A percentile compares a stretch with the other conserved stretches of the same genome.
phyloP scores from a whole-genome alignment of 2,888 invertebrate species.

The Diarsia dahlii region DNA sequence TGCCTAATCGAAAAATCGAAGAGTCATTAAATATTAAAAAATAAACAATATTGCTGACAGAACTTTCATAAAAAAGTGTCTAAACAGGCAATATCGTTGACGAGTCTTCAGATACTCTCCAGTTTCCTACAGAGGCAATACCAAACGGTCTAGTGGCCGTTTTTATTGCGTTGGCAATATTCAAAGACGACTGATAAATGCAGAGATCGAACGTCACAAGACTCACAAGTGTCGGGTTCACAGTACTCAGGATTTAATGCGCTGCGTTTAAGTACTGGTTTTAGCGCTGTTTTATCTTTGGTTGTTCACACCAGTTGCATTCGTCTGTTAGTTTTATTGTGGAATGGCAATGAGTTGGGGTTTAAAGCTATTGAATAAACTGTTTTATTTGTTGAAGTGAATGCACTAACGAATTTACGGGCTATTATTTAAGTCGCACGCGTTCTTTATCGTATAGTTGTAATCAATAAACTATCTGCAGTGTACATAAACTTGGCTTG shows the following conservation, averaged over 20 bases:
- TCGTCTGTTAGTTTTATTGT: not conserved
- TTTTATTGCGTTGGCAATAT: constrained; percentile 49
- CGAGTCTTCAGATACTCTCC: not conserved
- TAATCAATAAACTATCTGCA: no score
- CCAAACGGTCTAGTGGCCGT: constrained; percentile 6
- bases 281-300: constrained; percentile 18
- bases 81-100: constrained; percentile 2
- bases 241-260: constrained; percentile 38
- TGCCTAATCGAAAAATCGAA: not conserved
- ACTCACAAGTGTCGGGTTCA: constrained; percentile 23
- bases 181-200: constrained; percentile 35
- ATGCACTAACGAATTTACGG: not conserved
- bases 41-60: not conserved
- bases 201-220: constrained; percentile 37
- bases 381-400: not conserved
- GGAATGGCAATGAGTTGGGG: not conserved
- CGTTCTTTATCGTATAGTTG: not conserved
- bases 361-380: not conserved
- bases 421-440: not conserved
- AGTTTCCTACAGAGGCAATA: constrained; percentile 17
- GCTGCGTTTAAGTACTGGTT: constrained; percentile 25
- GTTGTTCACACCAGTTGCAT: constrained; percentile 37
- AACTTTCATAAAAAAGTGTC: not conserved
- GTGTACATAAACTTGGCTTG: no score
- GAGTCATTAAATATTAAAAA: not conserved